A percentile compares a stretch with the other conserved stretches of the same genome.
phyloP scores from a whole-genome alignment of 2,113 vertebrate species.

The Sinocyclocheilus maitianheensis region DNA sequence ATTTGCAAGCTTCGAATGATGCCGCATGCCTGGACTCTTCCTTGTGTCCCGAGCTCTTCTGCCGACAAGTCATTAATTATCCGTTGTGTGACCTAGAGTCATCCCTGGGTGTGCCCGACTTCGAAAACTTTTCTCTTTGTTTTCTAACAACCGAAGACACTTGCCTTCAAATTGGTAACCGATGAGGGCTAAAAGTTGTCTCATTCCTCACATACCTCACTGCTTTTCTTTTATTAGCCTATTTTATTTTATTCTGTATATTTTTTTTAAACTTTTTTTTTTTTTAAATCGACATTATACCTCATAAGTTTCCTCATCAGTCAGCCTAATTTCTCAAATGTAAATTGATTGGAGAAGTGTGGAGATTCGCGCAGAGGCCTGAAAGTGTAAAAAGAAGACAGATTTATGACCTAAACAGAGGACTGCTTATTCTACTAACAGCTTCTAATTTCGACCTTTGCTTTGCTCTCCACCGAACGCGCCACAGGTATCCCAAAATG shows the following conservation, averaged over 20 bases:
- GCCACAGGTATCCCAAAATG: slow-evolving; percentile 47
- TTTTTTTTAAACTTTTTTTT: not conserved
- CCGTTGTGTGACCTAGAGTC: slow-evolving; percentile 72
- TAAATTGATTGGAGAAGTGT: slow-evolving; percentile 46
- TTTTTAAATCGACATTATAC: slow-evolving; percentile 17
- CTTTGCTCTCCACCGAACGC: slow-evolving; percentile 26
- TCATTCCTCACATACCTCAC: not conserved
- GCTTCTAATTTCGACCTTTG: slow-evolving; percentile 60
- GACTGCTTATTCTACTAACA: slow-evolving; percentile 80
- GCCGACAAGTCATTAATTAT: slow-evolving; percentile 77
- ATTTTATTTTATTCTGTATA: not conserved
- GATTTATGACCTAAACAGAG: slow-evolving; percentile 85
- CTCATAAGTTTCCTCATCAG: slow-evolving; percentile 51
- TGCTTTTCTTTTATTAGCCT: not conserved
- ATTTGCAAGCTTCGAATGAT: slow-evolving; percentile 59
- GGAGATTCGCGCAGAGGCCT: slow-evolving; percentile 62
- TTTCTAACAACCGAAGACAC: slow-evolving; percentile 59
- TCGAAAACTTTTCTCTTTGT: slow-evolving; percentile 63
- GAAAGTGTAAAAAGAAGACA: slow-evolving; percentile 77
- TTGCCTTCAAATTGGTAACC: slow-evolving; percentile 68
- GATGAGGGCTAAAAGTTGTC: slow-evolving; percentile 51
- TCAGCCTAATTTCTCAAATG: slow-evolving; percentile 34
- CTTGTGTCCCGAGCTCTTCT: slow-evolving; percentile 63
- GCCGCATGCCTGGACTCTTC: slow-evolving; percentile 63
- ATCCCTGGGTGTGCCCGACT: slow-evolving; percentile 64